A percentile compares a stretch with the other conserved stretches of the same genome.
phyloP scores from a whole-genome alignment of 2,888 invertebrate genomes.

The Microplitis manilae region DNA sequence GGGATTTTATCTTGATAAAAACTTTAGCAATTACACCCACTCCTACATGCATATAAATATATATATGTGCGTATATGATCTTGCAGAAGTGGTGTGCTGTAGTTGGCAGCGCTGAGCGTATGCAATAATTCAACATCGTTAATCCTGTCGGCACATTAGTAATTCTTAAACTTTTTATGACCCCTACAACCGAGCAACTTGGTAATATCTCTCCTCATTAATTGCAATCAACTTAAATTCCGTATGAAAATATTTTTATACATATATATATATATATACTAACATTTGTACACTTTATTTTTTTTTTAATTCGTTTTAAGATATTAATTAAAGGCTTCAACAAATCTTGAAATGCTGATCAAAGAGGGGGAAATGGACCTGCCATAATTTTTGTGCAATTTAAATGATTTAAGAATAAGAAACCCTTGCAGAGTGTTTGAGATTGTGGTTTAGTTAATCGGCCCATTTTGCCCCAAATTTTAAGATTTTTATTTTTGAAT shows the following conservation, averaged over 20 bases:
- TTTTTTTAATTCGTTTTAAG: conserved; percentile 9
- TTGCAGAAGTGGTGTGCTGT: neutral
- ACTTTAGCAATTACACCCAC: conserved; percentile 46
- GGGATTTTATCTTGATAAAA: conserved; percentile 36
- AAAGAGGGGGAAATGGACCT: too few relatives aligned
- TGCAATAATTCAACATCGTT: conserved; percentile 68
- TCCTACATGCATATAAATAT: conserved; percentile 34
- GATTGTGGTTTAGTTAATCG: too few relatives aligned
- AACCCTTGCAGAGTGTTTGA: too few relatives aligned
- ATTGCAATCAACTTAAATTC: conserved; percentile 69
- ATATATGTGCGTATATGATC: neutral
- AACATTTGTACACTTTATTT: conserved; percentile 15
- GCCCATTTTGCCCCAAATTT: too few relatives aligned
- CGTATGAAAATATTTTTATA: conserved; percentile 35
- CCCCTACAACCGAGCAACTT: conserved; percentile 54
- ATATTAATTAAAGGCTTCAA: neutral
- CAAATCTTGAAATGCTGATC: neutral
- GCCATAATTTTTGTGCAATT: too few relatives aligned
- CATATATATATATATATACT: neutral
- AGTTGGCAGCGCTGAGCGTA: conserved; percentile 23
- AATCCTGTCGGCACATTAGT: conserved; percentile 69
- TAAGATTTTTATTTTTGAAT: too few relatives aligned
- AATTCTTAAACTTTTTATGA: conserved; percentile 63
- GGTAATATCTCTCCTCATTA: conserved; percentile 70
- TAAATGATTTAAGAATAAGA: too few relatives aligned